Base-by-base conservation (phyloP, 2,888 invertebrate species). In the Drosophila borborema region DNA sequence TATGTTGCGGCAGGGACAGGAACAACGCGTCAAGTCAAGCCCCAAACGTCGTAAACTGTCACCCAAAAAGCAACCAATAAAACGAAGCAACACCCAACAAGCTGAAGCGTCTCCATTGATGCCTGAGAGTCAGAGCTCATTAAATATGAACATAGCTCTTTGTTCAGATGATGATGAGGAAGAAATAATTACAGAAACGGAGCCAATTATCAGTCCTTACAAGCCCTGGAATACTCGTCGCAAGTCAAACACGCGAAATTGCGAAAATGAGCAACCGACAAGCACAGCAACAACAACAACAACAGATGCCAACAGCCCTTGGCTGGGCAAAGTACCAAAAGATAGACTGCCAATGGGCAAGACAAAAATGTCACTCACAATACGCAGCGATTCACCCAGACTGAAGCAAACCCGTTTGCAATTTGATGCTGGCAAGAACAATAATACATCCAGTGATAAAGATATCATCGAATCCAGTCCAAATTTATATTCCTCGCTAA, bases 91-190 rank as follows among this genome's bases (percentile, higher is more conserved):
- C 16, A 62, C 72, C 12, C 64, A 74, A 62, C 6, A 54, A 16
- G 51, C 45, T 5, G 54, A 67, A 45, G 58, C 43, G 7, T 64
- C 73, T 0, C 63, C 74, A 16, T 55, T 61, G 36, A 1, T 73
- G 38, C 59, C 73, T 7, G 70, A 80, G 49, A 72, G 81, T 65
- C 65, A 90, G 34, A 64, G 63, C 6, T 89, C 85, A 2, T 74
- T 89, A 0, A 89, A 92, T 68, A 82, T 92, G 54, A 92, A 93
- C 67, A 86, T 90, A 55, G 93, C 92, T 0, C 36, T 93, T n/a
- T 79, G 75, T 3, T 34, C 38, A 9, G 81, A 70, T 54, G 73
- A 70, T 34, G 72, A 80, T 3, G 72, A 80, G 20, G 90, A 82
- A 6, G 90, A 88, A 58, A 80, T 72, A 23, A 91, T 91, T 28